Evolutionary conservation across 2,797 vertebrate genomes (phyloP), one percentile per base, ranked within the genome.

Genomic region (Poecilia wingei): DNA sequence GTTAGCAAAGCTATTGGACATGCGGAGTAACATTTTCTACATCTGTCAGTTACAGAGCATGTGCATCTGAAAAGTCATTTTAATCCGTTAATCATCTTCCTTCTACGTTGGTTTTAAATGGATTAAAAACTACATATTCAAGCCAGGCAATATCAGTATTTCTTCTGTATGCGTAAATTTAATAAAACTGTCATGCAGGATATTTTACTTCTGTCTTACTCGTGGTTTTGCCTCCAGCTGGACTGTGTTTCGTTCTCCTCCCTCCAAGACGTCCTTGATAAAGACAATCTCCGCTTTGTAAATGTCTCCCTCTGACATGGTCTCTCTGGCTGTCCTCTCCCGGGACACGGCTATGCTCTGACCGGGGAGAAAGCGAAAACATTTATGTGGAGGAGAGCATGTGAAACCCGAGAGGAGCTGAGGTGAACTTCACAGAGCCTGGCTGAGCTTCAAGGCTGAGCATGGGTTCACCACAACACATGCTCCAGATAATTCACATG

Each of bases 241-340:
- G 20, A 16, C 51, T 5, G 6, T 12, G 68, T 83, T 85, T 88
- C 85, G 93, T 70, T 94, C 93, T 90, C 95, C 95, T 59, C 91
- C 94, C 76, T 96, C 96, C 74, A 93, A 93, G 0, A 94, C 93
- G 80, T 97, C 96, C 49, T 94, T 95, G 86, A 98, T 94, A 81
- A 96, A 94, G 84, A 98, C 95, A 87, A 95, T 95, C 79, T 98
- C 96, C 1, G 96, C 97, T 93, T 96, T 97, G 82, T 97, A 97
- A 87, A 96, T 90, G 55, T 95, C 93, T 78, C 93, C 88, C 71
- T 95, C 94, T 41, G 96, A 94, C 96, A 97, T 97, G 82, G 45
- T 89, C 39, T 83, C 81, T 47, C 68, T 39, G 33, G 77, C 53
- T 61, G 76, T 89, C 84, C 74, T 81, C 87, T 91, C 80, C 36